A percentile compares a stretch with the other conserved stretches of the same genome.
phyloP scores from a whole-genome alignment of 2,113 vertebrate species.

The Mastomys coucha region DNA sequence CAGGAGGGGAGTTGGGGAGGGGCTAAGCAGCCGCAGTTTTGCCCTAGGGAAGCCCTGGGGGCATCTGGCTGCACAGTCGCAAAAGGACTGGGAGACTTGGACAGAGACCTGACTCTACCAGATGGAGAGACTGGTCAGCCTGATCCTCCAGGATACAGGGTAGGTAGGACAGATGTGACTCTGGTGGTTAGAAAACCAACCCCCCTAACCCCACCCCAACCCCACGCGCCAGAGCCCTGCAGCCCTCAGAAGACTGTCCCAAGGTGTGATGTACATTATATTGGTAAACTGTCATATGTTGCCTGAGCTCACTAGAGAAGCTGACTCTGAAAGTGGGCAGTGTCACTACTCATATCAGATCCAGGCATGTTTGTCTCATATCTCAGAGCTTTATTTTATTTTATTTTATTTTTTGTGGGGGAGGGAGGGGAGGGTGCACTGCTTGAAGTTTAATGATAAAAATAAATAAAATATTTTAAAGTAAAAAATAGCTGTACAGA shows the following conservation, averaged over 20 bases:
- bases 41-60: not conserved
- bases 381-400: too few species aligned
- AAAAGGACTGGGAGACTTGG: not conserved
- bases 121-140: not conserved
- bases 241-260: not conserved
- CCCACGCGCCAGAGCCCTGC: not conserved
- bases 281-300: not conserved
- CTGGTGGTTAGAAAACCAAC: not conserved
- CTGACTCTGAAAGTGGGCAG: not conserved
- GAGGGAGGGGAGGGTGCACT: too few species aligned
- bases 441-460: too few species aligned
- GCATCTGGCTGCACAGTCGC: not conserved
- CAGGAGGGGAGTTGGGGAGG: not conserved
- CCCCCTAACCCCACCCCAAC: too few species aligned
- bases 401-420: too few species aligned
- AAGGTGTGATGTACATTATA: not conserved
- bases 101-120: not conserved
- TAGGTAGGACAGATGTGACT: not conserved
- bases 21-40: not conserved
- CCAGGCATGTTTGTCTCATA: not conserved
- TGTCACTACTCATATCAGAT: not conserved
- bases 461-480: too few species aligned
- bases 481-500: too few species aligned
- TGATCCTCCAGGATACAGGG: not conserved
- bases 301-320: not conserved